Base-by-base conservation (phyloP, 2,888 invertebrate species). In the Andrena flavipes region DNA sequence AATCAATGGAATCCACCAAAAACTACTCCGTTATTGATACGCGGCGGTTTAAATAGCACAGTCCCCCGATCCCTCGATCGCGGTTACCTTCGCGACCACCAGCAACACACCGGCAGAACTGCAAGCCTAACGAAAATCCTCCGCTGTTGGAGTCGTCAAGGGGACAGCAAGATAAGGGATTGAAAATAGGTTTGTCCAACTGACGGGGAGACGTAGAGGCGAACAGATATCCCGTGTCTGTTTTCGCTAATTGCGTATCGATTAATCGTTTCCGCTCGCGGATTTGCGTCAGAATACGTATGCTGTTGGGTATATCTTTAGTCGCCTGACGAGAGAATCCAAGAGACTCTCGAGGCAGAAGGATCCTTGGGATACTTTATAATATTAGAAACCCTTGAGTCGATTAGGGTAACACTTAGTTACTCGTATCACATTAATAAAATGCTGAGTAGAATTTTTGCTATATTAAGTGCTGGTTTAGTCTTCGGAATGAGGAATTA, bases 1-100 rank as follows among this genome's bases (percentile, higher is more conserved):
- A 93, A 93, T 93, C 93, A 92, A 93, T 93, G 91, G 91, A 91
- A 92, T 90, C 90, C 87, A 86, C 90, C 91, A 87, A 91, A 92
- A 92, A 91, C 90, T 88, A 89, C 90, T 91, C 86, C 85, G 90
- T 92, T 92, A 92, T 92, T 92, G 91, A 92, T 92, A 91, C 87
- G 89, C 85, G 86, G 87, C 84, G 91, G 90, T 92, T 93, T 90
- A 91, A 92, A 92, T 91, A 90, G 89, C 90, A 90, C 80, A 74
- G 80, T 72, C 82, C 81, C 71, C 65, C 16, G 42, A 69, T 84
- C 73, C 77, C 85, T 81, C 82, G 68, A 76, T 72, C 82, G 56
- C 13, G 62, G 80, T 67, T 72, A 35, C 59, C 56, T 35, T 23
- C 65, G 51, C 49, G 48, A 76, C 59, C n/a, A 13, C 10, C 10